Evolutionary conservation across 2,888 invertebrate species (phyloP).

Genomic region (Lithodes maja): DNA sequence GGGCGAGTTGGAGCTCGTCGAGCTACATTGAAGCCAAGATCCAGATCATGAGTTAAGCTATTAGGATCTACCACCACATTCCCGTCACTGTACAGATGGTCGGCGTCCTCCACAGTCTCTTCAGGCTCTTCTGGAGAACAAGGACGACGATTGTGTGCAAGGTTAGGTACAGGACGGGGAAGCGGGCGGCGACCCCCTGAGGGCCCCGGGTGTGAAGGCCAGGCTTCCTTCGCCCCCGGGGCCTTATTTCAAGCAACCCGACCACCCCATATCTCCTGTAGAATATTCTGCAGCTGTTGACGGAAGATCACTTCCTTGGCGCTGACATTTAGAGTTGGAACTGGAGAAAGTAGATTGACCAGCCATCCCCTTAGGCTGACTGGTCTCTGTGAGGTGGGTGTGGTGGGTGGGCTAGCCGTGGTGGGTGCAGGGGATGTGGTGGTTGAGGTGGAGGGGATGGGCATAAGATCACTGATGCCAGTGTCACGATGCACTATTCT

Average conservation of each 20-base stretch:
- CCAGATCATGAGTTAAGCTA: not conserved
- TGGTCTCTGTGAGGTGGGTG: not conserved
- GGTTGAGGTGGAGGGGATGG: not conserved
- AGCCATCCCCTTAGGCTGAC: constrained; percentile 9
- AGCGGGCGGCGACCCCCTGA: not conserved
- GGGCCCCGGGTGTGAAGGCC: constrained; percentile 55
- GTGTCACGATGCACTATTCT: not conserved
- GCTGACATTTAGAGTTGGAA: constrained; percentile 24
- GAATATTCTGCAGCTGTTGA: constrained; percentile 31
- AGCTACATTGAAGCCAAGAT: not conserved
- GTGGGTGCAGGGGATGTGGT: not conserved
- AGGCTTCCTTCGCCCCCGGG: constrained; percentile 43
- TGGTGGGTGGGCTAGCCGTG: not conserved
- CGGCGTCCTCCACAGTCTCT: constrained; percentile 20
- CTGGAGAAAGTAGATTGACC: not conserved
- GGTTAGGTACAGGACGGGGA: not conserved
- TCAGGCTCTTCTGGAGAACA: constrained; percentile 29
- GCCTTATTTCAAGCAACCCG: constrained; percentile 21
- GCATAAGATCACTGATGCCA: not conserved
- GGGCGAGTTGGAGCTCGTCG: constrained; percentile 35
- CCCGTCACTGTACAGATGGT: not conserved
- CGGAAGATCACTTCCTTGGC: constrained; percentile 35
- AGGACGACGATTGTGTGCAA: not conserved
- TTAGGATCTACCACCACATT: not conserved
- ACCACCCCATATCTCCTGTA: constrained; percentile 36